Evolutionary conservation across 1,140 invertebrate genomes (phyloP).

Genomic region (Mesaphorura yosii): DNA sequence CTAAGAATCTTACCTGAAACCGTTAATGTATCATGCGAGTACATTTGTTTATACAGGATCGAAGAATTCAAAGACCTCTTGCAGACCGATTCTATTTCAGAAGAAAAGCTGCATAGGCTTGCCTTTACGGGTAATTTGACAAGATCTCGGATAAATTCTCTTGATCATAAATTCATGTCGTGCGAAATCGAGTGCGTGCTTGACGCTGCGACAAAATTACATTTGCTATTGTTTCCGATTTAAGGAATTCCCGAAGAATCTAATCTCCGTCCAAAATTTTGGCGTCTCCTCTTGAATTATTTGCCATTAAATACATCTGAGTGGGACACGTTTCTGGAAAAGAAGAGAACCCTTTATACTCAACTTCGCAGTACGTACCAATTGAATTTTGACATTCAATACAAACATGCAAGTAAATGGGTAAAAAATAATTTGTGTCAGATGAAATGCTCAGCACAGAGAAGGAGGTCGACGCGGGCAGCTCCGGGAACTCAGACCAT

Average conservation of each 20-base stretch:
- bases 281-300: constrained; percentile 73
- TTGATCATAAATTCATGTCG: too few species aligned
- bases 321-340: constrained; percentile 52
- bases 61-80: too few species aligned
- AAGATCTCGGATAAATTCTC: too few species aligned
- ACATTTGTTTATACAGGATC: too few species aligned
- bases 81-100: too few species aligned
- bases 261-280: constrained; percentile 42
- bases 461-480: too few species aligned
- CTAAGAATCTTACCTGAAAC: too few species aligned
- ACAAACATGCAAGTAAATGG: constrained; percentile 21
- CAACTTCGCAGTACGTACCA: constrained; percentile 64
- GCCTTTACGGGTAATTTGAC: too few species aligned
- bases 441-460: constrained; percentile 65
- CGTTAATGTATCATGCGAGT: too few species aligned
- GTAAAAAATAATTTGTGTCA: constrained; percentile 35
- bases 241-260: constrained; percentile 14
- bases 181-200: too few species aligned
- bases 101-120: too few species aligned
- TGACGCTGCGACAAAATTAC: constrained; percentile 1
- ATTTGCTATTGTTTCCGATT: constrained; percentile 9
- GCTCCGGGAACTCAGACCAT: constrained; percentile 58
- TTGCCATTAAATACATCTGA: constrained; percentile 50
- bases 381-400: constrained; percentile 34
- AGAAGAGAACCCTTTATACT: constrained; percentile 62